Base-by-base conservation (phyloP, 2,797 vertebrate species). In the Mormyrus hasselquistii region DNA sequence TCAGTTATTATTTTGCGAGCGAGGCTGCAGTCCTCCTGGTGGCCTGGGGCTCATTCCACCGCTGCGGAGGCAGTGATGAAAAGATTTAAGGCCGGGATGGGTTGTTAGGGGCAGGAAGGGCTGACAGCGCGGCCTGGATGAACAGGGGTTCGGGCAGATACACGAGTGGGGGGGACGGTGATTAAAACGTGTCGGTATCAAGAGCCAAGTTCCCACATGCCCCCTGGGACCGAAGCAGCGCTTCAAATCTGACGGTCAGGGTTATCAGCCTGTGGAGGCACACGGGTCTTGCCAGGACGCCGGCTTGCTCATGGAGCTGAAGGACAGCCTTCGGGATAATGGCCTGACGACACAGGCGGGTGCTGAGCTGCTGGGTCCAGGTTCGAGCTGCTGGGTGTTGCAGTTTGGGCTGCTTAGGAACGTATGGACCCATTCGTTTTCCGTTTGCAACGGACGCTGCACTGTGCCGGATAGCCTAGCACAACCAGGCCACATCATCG, bases 101-200 rank as follows among this genome's bases (percentile, higher is more conserved):
- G 52, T 50, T 55, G 50, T 86, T 86, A 52, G 25, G 83, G 83
- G 52, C 50, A 7, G 85, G 85, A 12, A 55, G 52, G 29, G 50
- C 50, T 38, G 50, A 55, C 29, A 34, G 52, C 16, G 0, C 22
- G 25, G 34, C 50, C n/a, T 85, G 47, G 50, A 86, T 19, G 52
- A 86, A 38, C 85, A 53, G 10, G 12, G 83, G 44, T 85, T 85
- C 25, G 22, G 50, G 85, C 50, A 55, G 50, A 86, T 53, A 49
- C 25, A 34, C 2, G 82, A 47, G n/a, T 1, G 47, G n/a, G 19
- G 19, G 44, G 41, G 44, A 19, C 10, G 84, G 47, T 85, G 82
- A 85, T 85, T 85, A 85, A 85, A 85, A 86, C 50, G 84, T 86
- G 50, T 86, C 25, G 10, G 84, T 55, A 49, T 86, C 84, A 86